Conservation (phyloP, 2,888 invertebrate species). For the Callyntrura guangdongensis region DNA sequence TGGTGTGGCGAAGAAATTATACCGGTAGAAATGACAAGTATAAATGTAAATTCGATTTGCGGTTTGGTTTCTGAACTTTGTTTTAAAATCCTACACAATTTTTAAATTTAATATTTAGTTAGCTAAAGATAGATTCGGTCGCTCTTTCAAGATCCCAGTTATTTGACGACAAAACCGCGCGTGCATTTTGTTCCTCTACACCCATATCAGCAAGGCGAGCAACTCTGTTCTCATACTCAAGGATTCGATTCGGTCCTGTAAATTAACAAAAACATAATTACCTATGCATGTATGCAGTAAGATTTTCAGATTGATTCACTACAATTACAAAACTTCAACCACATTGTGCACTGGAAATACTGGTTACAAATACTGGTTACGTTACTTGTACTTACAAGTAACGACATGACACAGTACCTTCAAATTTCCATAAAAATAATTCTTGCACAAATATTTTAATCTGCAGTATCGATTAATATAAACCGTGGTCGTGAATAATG, state of each 20-base stretch:
- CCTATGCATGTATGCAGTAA: background rate
- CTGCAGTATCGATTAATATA: too few relatives aligned
- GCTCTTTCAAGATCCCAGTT: conserved; percentile 98
- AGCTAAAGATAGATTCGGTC: conserved; percentile 95
- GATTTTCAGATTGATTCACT: too few relatives aligned
- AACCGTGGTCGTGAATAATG: too few relatives aligned
- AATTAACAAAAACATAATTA: background rate
- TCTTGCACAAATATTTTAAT: too few relatives aligned
- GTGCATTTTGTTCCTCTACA: conserved; percentile 94
- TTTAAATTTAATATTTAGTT: conserved; percentile 86
- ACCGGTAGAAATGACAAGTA: conserved; percentile 70
- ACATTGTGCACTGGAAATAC: too few relatives aligned
- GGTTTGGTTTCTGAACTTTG: conserved; percentile 39
- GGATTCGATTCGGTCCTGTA: conserved; percentile 90
- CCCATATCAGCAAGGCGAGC: conserved; percentile 97
- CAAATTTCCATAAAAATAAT: too few relatives aligned
- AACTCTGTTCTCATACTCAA: conserved; percentile 95
- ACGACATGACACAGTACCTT: too few relatives aligned
- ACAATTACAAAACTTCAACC: too few relatives aligned
- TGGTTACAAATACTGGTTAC: too few relatives aligned
- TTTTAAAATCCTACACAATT: background rate
- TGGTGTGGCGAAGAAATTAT: conserved; percentile 34
- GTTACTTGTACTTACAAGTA: too few relatives aligned
- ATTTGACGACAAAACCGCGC: conserved; percentile 95
- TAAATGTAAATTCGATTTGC: conserved; percentile 68